These are phyloP conservation scores for Drosophila merina DNA, from an alignment of 2,888 invertebrate species.

Conservation along the genomic window DNA sequence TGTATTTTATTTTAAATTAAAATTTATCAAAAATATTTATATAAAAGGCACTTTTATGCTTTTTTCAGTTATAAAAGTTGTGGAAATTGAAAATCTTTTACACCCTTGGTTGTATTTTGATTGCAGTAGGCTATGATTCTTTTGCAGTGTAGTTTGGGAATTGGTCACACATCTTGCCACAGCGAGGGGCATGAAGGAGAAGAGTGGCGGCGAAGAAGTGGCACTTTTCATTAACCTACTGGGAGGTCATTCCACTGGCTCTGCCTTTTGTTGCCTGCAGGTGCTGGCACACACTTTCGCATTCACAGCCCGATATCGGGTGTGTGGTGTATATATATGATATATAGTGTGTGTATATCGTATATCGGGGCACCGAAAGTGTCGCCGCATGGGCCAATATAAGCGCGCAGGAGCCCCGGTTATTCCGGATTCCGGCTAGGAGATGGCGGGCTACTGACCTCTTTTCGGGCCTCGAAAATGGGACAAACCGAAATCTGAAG, in stretches of 20 bases:
- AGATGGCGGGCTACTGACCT: slow-evolving; percentile 55
- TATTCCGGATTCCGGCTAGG: not conserved
- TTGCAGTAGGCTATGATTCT: not conserved
- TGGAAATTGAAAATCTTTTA: too few species aligned
- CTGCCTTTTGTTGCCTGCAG: slow-evolving; percentile 41
- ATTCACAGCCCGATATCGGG: slow-evolving; percentile 7
- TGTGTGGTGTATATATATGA: slow-evolving; percentile 5
- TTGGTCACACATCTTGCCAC: slow-evolving; percentile 12
- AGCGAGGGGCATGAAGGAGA: not conserved
- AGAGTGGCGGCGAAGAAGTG: slow-evolving; percentile 21
- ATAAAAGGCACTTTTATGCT: too few species aligned
- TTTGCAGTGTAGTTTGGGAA: not conserved
- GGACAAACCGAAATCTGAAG: slow-evolving; percentile 12
- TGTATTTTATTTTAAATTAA: too few species aligned
- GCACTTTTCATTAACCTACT: slow-evolving; percentile 78
- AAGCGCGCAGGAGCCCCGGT: slow-evolving; percentile 4
- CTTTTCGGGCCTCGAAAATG: slow-evolving; percentile 46
- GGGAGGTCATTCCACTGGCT: slow-evolving; percentile 77
- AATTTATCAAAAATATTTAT: too few species aligned
- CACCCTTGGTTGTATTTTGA: too few species aligned
- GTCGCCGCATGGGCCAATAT: slow-evolving; percentile 32
- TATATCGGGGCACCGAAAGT: slow-evolving; percentile 22
- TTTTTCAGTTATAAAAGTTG: too few species aligned
- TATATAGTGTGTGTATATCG: slow-evolving; percentile 8
- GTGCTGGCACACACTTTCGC: not conserved